Conservation (phyloP, 2,888 invertebrate genomes). For the Hyposoter didymator region DNA sequence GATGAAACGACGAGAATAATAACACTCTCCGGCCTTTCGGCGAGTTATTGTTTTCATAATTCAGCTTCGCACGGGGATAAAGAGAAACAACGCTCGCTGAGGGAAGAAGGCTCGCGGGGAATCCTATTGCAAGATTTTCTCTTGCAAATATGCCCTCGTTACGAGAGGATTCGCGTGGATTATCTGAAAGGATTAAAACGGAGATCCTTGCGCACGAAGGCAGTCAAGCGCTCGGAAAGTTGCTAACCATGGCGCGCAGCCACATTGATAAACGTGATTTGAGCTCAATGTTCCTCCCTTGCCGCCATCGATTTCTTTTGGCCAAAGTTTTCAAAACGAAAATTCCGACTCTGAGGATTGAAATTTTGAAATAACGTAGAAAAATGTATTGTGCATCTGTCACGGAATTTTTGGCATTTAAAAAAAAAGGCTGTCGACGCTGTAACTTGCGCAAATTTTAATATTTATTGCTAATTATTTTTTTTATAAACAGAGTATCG, state of each 20-base stretch:
- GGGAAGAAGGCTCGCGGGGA: conserved; percentile 35
- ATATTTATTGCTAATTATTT: too few species aligned
- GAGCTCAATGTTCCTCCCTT: conserved; percentile 13
- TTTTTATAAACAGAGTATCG: too few species aligned
- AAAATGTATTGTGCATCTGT: too few species aligned
- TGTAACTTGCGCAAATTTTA: too few species aligned
- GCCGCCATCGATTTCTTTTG: background rate
- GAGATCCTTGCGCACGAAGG: conserved; percentile 70
- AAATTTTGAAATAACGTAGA: too few species aligned
- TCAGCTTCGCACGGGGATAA: conserved; percentile 65
- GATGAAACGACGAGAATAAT: conserved; percentile 31
- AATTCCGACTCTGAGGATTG: background rate
- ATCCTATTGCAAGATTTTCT: conserved; percentile 23
- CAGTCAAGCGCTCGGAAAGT: conserved; percentile 54
- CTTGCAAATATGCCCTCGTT: conserved; percentile 79
- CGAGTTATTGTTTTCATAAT: conserved; percentile 80
- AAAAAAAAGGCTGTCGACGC: too few species aligned
- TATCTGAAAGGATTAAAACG: conserved; percentile 79
- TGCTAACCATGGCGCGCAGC: conserved; percentile 77
- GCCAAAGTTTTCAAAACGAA: background rate
- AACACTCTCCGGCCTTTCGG: conserved; percentile 59
- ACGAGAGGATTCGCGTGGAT: conserved; percentile 79
- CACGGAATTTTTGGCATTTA: too few species aligned
- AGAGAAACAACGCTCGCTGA: conserved; percentile 47
- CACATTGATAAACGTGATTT: conserved; percentile 71